A percentile compares a stretch with the other conserved stretches of the same genome.
Conservation (phyloP, 1,140 invertebrate genomes). For the Diploscapter pachys region DNA sequence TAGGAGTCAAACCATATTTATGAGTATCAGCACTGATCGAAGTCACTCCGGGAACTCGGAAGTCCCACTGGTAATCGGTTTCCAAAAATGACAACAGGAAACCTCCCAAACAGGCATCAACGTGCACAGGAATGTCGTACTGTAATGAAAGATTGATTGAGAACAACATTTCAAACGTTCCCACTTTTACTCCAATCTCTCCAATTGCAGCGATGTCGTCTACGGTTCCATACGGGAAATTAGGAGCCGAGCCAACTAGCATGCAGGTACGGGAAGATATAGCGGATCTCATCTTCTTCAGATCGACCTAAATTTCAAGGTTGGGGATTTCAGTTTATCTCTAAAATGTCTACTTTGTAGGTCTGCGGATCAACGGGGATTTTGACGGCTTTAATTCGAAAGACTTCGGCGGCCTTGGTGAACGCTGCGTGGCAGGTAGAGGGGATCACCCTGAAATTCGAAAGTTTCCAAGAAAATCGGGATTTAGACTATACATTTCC, state of each 20-base stretch:
- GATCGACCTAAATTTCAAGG: no score
- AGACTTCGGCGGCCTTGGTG: conserved; percentile 87
- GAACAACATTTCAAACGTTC: no score
- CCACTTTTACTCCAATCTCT: conserved; percentile 68
- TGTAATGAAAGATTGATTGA: no score
- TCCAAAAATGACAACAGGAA: conserved; percentile 89
- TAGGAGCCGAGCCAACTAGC: conserved; percentile 86
- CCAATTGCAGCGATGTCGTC: conserved; percentile 84
- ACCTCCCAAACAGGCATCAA: conserved; percentile 88
- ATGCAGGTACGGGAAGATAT: background rate
- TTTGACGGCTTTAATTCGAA: conserved; percentile 75
- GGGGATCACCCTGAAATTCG: conserved; percentile 68
- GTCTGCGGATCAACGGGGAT: conserved; percentile 71
- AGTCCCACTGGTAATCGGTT: conserved; percentile 85
- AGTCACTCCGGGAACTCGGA: conserved; percentile 83
- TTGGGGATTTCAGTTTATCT: conserved; percentile 70
- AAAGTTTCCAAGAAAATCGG: background rate
- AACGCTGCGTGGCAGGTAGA: conserved; percentile 90
- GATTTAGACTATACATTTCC: conserved; percentile 68
- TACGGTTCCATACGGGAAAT: conserved; percentile 94
- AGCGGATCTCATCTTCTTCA: no score
- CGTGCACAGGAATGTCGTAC: conserved; percentile 90
- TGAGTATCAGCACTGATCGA: conserved; percentile 98
- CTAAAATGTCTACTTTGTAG: conserved; percentile 72
- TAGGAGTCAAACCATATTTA: conserved; percentile 64